Evolutionary conservation across 2,113 vertebrate species (phyloP).

Genomic region (Oryzias melastigma): DNA sequence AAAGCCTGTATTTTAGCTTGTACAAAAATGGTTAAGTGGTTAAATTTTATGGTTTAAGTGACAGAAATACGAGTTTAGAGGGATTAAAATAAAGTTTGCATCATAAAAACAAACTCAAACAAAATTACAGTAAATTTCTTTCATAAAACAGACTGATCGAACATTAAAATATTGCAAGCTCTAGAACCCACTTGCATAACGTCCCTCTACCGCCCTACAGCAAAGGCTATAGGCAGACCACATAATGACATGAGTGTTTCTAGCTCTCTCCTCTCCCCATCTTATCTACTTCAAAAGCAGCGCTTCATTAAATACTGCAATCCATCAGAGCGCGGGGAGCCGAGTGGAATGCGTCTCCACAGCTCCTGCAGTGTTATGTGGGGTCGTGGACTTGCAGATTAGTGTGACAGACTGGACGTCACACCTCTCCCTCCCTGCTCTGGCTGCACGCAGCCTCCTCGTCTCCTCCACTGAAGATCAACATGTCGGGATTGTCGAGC

Average conservation of each 20-base stretch:
- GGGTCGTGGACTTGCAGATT: conserved; percentile 56
- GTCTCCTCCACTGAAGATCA: conserved; percentile 50
- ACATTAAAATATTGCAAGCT: conserved; percentile 9
- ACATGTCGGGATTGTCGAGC: conserved; percentile 15
- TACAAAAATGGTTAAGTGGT: conserved; percentile 6
- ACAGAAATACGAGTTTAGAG: not conserved
- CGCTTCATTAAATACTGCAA: conserved; percentile 58
- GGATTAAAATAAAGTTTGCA: not conserved
- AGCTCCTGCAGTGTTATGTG: conserved; percentile 28
- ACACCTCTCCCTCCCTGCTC: conserved; percentile 35
- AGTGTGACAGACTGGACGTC: conserved; percentile 52
- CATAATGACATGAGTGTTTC: conserved; percentile 57
- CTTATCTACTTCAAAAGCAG: conserved; percentile 68
- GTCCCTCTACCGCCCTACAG: conserved; percentile 37
- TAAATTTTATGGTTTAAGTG: conserved; percentile 1
- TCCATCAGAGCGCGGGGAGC: conserved; percentile 50
- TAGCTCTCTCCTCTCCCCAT: conserved; percentile 44
- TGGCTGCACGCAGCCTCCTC: conserved; percentile 10
- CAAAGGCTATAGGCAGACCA: conserved; percentile 19
- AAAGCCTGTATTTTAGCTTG: conserved; percentile 2
- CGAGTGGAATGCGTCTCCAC: conserved; percentile 42
- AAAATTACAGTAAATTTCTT: too few relatives aligned
- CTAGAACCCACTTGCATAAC: conserved; percentile 6
- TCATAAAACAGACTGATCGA: too few relatives aligned
- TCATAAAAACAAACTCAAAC: not conserved